Base-by-base conservation (phyloP, 2,888 invertebrate species). In the Drosophila anceps region DNA sequence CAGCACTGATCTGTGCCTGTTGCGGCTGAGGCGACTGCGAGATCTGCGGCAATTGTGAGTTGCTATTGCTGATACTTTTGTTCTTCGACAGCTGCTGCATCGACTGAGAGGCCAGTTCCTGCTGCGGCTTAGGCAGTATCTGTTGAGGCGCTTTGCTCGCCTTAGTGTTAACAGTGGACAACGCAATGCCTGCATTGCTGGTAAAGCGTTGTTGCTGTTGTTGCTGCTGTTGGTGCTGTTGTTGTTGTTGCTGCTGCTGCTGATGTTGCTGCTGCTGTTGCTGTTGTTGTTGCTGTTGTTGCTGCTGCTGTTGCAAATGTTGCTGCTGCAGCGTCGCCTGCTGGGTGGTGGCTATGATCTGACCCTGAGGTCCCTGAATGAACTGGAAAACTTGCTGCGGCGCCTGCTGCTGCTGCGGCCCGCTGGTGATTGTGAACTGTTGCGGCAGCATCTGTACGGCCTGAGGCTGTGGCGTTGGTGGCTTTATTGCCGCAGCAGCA, bases 101-200 rank as follows among this genome's bases (percentile, higher is more conserved):
- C 50, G 81, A 81, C 51, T 81, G 82, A 5, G 82, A 68, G 20
- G 73, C 60, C 39, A 80, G 60, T 48, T 91, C 87, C 70, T 88
- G 91, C 70, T 93, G 93, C 67, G 95, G 95, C 92, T 95, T 95
- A 43, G 95, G 95, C 88, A 95, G 93, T 84, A 95, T 95, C 91
- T 95, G 95, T 39, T 95, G 95, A 4, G 95, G 95, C 69, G 94
- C 93, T 89, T 92, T 92, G 50, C 81, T 85, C 13, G 88, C 77
- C 64, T 91, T 92, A 24, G 91, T 85, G 18, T 79, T 75, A 58
- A 72, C 68, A 46, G 68, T 76, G 33, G 87, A 61, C 69, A 87
- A 69, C 31, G 79, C 60, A 50, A 84, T 69, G 79, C 84, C 82
- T 65, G 90, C 72, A 77, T 86, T 92, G 90, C 74, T 85, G 44